These are phyloP conservation scores for Sitta europaea DNA, from an alignment of 2,113 vertebrate genomes.

Conservation along the genomic window DNA sequence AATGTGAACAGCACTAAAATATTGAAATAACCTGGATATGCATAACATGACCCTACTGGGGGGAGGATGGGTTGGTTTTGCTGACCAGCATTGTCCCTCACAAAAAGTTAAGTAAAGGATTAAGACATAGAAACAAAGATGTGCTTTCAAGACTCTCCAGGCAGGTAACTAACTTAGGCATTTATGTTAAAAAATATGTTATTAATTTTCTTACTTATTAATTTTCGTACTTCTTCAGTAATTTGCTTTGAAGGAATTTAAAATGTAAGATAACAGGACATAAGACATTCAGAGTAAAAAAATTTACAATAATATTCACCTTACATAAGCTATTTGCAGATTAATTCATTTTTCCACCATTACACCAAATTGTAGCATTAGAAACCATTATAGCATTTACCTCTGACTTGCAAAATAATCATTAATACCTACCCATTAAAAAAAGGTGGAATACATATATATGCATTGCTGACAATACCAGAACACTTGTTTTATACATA, in stretches of 20 bases:
- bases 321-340: background rate
- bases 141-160: background rate
- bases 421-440: background rate
- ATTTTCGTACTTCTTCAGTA: background rate
- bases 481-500: background rate
- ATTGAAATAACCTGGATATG: background rate
- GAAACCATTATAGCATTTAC: background rate
- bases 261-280: background rate
- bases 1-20: background rate
- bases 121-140: background rate
- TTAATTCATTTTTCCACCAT: background rate
- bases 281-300: background rate
- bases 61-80: rapidly evolving
- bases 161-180: background rate
- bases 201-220: background rate
- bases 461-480: background rate
- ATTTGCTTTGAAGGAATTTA: background rate
- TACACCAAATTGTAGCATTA: background rate
- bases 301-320: background rate
- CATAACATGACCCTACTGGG: background rate
- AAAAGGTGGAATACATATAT: background rate
- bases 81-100: background rate
- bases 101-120: background rate
- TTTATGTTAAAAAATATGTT: background rate
- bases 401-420: background rate